Percentiles rank a stretch among this genome's conserved stretches.
Evolutionary conservation across 1,140 invertebrate genomes (phyloP).

Genomic region (Pentalonia nigronervosa): DNA sequence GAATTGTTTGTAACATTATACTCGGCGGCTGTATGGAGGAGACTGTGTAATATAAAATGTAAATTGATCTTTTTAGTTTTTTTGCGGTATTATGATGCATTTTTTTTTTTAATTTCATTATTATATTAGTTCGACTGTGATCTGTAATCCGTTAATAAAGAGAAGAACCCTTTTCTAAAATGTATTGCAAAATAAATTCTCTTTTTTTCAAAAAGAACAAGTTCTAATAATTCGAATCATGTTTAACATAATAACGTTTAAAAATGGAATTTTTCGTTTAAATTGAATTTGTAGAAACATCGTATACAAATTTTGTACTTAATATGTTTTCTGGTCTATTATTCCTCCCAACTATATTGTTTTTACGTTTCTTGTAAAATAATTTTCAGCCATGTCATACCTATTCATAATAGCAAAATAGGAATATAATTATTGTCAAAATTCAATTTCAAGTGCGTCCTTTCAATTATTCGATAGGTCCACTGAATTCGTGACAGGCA

Average conservation of each 20-base stretch:
- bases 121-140: background rate
- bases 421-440: no score
- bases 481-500: no score
- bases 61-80: conserved; percentile 11
- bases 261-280: background rate
- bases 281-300: background rate
- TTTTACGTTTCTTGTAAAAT: background rate
- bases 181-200: background rate
- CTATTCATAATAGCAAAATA: no score
- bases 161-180: background rate
- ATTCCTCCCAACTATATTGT: background rate
- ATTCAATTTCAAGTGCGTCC: no score
- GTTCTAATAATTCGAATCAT: background rate
- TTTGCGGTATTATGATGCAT: background rate
- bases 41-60: background rate
- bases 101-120: background rate
- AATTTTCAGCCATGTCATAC: no score
- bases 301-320: background rate
- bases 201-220: background rate
- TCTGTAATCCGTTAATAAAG: background rate
- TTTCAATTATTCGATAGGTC: no score
- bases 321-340: background rate
- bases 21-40: background rate
- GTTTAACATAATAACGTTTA: background rate
- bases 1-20: conserved; percentile 15